A percentile compares a stretch with the other conserved stretches of the same genome.
These are phyloP conservation scores for Drosophila mimica DNA, from an alignment of 2,888 invertebrate genomes.

Conservation along the genomic window DNA sequence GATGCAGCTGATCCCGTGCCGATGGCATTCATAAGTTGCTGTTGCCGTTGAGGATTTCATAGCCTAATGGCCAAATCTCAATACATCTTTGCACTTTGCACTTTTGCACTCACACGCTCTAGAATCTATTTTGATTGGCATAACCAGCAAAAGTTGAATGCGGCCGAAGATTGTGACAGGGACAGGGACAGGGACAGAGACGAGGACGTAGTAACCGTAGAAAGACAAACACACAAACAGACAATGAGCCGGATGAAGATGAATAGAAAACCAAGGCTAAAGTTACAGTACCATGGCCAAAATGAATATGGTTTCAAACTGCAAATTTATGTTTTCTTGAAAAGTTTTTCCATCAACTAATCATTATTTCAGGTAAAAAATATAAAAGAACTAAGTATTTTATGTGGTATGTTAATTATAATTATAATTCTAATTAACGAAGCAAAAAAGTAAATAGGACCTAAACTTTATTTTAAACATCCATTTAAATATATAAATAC, in stretches of 20 bases:
- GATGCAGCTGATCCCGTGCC: conserved; percentile 68
- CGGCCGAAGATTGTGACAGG: conserved; percentile 18
- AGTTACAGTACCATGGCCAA: conserved; percentile 1
- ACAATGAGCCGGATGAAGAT: conserved; percentile 11
- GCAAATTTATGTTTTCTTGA: background rate
- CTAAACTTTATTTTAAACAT: background rate
- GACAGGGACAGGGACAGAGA: background rate
- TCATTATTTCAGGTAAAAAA: background rate
- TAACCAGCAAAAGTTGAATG: conserved; percentile 56
- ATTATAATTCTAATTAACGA: background rate
- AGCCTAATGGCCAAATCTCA: conserved; percentile 70
- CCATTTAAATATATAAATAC: background rate
- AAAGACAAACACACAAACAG: background rate
- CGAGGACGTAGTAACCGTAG: background rate
- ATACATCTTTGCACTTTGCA: conserved; percentile 64
- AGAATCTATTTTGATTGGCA: conserved; percentile 57
- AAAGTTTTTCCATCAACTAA: background rate
- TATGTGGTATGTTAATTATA: background rate
- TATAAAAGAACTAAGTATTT: background rate
- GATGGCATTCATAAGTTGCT: conserved; percentile 54
- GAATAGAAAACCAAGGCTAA: conserved; percentile 26
- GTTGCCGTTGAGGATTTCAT: conserved; percentile 45
- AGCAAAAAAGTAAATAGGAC: background rate
- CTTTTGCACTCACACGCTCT: conserved; percentile 44
- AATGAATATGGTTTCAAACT: background rate